Evolutionary conservation across 2,113 vertebrate species (phyloP).

Genomic region (Rhinichthys klamathensis): DNA sequence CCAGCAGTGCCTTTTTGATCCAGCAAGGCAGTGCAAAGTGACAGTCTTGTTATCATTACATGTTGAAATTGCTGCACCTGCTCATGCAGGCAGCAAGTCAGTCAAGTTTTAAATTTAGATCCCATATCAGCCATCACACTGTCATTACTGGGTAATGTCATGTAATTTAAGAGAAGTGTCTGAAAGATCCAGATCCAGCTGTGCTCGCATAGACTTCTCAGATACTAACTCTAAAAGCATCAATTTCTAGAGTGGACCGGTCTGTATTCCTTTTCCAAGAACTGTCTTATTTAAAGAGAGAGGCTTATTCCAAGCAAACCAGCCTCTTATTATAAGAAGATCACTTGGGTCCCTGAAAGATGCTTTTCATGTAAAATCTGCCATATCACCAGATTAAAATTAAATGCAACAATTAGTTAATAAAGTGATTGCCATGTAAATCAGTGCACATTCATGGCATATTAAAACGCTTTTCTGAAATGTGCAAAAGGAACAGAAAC

Average conservation of each 20-base stretch:
- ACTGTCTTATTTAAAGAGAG: not conserved
- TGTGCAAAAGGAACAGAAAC: not conserved
- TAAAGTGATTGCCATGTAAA: too few relatives aligned
- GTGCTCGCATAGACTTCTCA: not conserved
- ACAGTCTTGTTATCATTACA: not conserved
- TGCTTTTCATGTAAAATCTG: not conserved
- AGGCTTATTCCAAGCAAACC: not conserved
- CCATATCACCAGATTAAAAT: not conserved
- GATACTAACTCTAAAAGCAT: constrained; percentile 18
- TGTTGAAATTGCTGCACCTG: not conserved
- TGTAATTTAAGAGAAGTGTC: not conserved
- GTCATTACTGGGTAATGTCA: not conserved
- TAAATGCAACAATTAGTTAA: not conserved
- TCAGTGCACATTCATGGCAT: too few relatives aligned
- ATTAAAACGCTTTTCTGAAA: not conserved
- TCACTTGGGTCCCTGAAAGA: not conserved
- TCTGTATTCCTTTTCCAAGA: constrained; percentile 22
- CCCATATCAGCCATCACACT: not conserved
- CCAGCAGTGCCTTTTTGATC: not conserved
- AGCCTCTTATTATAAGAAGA: not conserved
- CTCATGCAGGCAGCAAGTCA: not conserved
- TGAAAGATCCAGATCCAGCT: constrained; percentile 7
- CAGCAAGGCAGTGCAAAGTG: not conserved
- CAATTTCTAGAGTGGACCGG: not conserved
- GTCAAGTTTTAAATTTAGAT: not conserved